phyloP scores from a whole-genome alignment of 2,113 vertebrate genomes.

The Sialia sialis region DNA sequence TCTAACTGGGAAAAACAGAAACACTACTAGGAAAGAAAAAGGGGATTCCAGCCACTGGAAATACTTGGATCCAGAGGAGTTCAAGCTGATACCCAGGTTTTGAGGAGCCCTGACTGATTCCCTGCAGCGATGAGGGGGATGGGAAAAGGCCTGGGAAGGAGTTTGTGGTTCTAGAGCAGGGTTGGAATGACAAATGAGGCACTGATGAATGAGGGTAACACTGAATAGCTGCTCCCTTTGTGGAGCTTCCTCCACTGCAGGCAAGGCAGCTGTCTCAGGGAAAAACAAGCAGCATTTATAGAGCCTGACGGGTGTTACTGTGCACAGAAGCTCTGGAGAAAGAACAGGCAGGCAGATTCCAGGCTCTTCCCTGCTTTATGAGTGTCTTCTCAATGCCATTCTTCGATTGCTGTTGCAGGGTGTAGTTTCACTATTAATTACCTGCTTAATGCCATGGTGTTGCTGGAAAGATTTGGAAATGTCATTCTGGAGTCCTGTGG shows the following conservation, averaged over 20 bases:
- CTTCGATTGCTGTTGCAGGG: too few relatives aligned
- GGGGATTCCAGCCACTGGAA: not conserved
- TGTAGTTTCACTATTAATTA: too few relatives aligned
- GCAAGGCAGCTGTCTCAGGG: not conserved
- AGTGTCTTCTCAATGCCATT: too few relatives aligned
- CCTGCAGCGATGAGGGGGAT: fast-evolving
- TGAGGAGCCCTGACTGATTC: not conserved
- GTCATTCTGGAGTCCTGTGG: too few relatives aligned
- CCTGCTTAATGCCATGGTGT: too few relatives aligned
- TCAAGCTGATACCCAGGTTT: not conserved
- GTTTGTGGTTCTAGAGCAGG: not conserved
- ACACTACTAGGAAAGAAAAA: not conserved
- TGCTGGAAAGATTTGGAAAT: too few relatives aligned
- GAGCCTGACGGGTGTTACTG: not conserved
- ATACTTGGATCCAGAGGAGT: not conserved
- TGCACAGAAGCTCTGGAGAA: not conserved
- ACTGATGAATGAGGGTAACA: not conserved
- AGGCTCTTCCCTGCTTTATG: not conserved
- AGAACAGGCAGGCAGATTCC: not conserved
- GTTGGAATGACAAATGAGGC: not conserved
- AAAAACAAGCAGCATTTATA: not conserved
- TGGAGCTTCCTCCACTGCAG: not conserved
- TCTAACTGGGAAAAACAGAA: not conserved
- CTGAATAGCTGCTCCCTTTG: not conserved
- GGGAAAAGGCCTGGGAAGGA: not conserved